A percentile compares a stretch with the other conserved stretches of the same genome.
These are phyloP conservation scores for Sesia bembeciformis DNA, from an alignment of 2,888 invertebrate species.

Conservation along the genomic window DNA sequence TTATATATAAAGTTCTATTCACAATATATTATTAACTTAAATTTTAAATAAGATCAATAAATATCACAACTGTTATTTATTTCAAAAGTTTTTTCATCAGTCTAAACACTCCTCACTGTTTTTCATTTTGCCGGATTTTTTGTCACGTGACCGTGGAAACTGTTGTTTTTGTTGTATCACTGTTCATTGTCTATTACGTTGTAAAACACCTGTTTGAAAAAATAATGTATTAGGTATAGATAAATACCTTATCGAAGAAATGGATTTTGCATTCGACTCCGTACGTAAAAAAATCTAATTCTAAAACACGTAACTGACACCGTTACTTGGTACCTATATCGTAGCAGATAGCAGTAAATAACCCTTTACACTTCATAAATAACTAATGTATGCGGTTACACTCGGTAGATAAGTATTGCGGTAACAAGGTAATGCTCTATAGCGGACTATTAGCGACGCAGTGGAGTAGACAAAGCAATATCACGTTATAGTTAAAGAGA, in stretches of 20 bases:
- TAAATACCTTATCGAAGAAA: slow-evolving; percentile 3
- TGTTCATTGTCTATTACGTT: slow-evolving; percentile 39
- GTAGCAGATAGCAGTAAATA: slow-evolving; percentile 9
- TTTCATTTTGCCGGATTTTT: slow-evolving; percentile 55
- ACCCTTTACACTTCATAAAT: background rate
- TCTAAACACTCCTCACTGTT: slow-evolving; percentile 71
- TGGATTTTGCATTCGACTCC: slow-evolving; percentile 33
- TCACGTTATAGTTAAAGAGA: background rate
- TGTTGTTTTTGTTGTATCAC: slow-evolving; percentile 32
- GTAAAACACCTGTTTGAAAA: slow-evolving; percentile 35
- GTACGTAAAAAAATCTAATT: background rate
- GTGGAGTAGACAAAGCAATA: slow-evolving; percentile 14
- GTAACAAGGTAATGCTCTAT: slow-evolving; percentile 25
- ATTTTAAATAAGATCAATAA: slow-evolving; percentile 54
- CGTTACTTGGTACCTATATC: background rate
- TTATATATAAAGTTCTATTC: slow-evolving; percentile 28
- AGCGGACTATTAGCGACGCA: slow-evolving; percentile 14
- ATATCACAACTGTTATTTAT: slow-evolving; percentile 60
- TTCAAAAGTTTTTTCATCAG: slow-evolving; percentile 25
- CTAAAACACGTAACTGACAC: background rate
- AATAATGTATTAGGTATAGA: background rate
- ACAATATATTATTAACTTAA: slow-evolving; percentile 26
- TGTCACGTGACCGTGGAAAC: slow-evolving; percentile 52
- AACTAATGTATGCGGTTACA: background rate
- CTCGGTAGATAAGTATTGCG: slow-evolving; percentile 16